Evolutionary conservation across 2,797 vertebrate genomes (phyloP), one percentile per base, ranked within the genome.

Genomic region (Micrastur ruficollis): DNA sequence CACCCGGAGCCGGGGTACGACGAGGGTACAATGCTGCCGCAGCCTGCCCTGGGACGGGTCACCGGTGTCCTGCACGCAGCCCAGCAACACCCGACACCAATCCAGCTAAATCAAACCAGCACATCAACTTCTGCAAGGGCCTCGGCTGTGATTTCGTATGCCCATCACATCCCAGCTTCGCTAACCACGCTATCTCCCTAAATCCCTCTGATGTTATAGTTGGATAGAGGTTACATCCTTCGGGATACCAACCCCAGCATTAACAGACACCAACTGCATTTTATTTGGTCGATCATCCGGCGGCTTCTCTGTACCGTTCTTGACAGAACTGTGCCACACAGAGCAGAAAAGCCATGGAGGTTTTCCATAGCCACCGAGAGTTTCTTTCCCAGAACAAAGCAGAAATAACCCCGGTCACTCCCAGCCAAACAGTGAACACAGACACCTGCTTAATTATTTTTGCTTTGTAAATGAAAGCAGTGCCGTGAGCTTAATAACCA

Each of bases 391-490:
- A 74, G 55, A 87, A 80, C 59, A 94, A 86, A 94, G 82, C 70
- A 17, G 87, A 83, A 93, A 13, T 36, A 84, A 50, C 74, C 79
- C 38, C 0, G 50, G 91, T 90, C 95, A 92, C 62, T 79, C 87
- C 46, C 93, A 86, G 79, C 42, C 71, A 46, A 73, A 29, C 65
- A 71, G 18, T 6, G 61, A 92, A 56, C 50, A 3, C 22, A 79
- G 91, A 89, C 94, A 97, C 96, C 96, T 96, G 95, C 92, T 97
- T 97, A 97, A 97, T 96, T 96, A 95, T 96, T 96, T 94, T 80
- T 70, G 70, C 94, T 95, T 96, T 91, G 92, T 94, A 92, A 97
- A 97, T 67, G 2, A 74, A 95, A 96, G 83, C 21, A 14, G 85
- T 81, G 95, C 90, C 66, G 3, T 66, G 93, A 93, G 95, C 95